A percentile compares a stretch with the other conserved stretches of the same genome.
Evolutionary conservation across 2,797 vertebrate species (phyloP).

Genomic region (Dallia pectoralis): DNA sequence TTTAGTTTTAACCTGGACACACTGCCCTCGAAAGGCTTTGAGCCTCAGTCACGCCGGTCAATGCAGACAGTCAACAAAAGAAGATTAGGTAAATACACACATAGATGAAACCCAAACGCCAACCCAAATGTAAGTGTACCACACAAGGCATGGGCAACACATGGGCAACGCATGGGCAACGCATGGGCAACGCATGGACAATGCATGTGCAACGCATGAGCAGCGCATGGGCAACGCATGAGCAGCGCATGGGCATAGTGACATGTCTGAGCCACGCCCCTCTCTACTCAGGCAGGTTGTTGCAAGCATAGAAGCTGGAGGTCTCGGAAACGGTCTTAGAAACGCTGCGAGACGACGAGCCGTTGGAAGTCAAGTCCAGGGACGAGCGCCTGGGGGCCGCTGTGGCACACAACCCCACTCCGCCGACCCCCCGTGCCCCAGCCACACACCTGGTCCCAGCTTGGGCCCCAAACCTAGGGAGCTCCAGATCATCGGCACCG

Average conservation of each 20-base stretch:
- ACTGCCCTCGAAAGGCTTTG: slow-evolving; percentile 16
- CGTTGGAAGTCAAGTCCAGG: slow-evolving; percentile 84
- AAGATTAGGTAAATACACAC: not conserved
- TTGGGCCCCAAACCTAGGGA: slow-evolving; percentile 60
- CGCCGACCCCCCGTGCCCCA: not conserved
- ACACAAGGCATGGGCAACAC: slow-evolving; percentile 25
- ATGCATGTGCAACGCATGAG: slow-evolving; percentile 8
- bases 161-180: slow-evolving; percentile 21
- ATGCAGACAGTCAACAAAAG: not conserved
- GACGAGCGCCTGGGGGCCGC: slow-evolving; percentile 71
- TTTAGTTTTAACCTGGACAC: not conserved
- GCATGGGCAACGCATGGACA: slow-evolving; percentile 22
- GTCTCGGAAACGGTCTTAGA: slow-evolving; percentile 89
- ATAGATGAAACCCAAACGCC: slow-evolving; percentile 5
- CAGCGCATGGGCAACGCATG: not conserved
- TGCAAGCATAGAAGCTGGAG: slow-evolving; percentile 89
- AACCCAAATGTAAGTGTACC: slow-evolving; percentile 15
- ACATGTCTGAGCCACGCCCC: not conserved
- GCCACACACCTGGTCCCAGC: slow-evolving; percentile 7
- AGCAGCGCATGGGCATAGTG: not conserved
- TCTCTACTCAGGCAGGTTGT: slow-evolving; percentile 74
- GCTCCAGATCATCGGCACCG: slow-evolving; percentile 68
- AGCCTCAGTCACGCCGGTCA: slow-evolving; percentile 21
- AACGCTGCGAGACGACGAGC: slow-evolving; percentile 86
- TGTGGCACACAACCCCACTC: not conserved